phyloP scores from a whole-genome alignment of 1,140 invertebrate species.

The Drosophila mauritiana region DNA sequence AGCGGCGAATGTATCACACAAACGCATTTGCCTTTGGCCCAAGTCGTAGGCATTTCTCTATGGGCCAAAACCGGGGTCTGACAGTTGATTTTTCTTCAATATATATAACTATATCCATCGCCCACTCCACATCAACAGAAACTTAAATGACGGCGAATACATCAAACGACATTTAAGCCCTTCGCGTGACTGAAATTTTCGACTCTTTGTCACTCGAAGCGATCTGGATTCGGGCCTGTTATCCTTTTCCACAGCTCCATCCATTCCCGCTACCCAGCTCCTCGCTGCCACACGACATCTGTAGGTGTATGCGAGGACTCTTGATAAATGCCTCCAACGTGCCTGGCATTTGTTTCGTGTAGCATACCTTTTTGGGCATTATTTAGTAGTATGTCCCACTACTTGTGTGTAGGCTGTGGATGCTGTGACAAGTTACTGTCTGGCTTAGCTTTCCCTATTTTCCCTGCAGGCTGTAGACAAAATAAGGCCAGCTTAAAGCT shows the following conservation, averaged over 20 bases:
- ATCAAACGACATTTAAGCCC: slow-evolving; percentile 80
- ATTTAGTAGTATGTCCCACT: slow-evolving; percentile 27
- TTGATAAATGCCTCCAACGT: slow-evolving; percentile 76
- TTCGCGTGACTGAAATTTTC: slow-evolving; percentile 80
- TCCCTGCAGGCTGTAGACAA: background rate
- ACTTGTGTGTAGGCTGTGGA: slow-evolving; percentile 26
- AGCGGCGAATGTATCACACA: slow-evolving; percentile 53
- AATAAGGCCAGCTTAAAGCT: slow-evolving; percentile 11
- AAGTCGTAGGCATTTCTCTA: slow-evolving; percentile 11
- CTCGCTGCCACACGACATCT: slow-evolving; percentile 47
- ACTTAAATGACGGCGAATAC: slow-evolving; percentile 80
- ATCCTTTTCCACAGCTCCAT: slow-evolving; percentile 25
- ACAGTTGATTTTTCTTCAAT: slow-evolving; percentile 35
- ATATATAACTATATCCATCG: slow-evolving; percentile 49
- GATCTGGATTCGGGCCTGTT: slow-evolving; percentile 34
- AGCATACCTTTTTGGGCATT: slow-evolving; percentile 44
- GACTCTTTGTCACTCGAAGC: slow-evolving; percentile 70
- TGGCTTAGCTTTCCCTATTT: slow-evolving; percentile 21
- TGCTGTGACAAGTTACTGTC: slow-evolving; percentile 48
- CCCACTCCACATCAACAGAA: slow-evolving; percentile 67
- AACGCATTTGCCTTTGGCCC: slow-evolving; percentile 63
- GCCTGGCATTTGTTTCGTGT: slow-evolving; percentile 62
- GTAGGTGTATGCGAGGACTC: slow-evolving; percentile 26
- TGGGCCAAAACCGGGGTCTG: background rate
- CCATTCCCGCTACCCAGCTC: slow-evolving; percentile 7